Base-by-base conservation (phyloP, 2,888 invertebrate species). In the Drosophila meridiana region DNA sequence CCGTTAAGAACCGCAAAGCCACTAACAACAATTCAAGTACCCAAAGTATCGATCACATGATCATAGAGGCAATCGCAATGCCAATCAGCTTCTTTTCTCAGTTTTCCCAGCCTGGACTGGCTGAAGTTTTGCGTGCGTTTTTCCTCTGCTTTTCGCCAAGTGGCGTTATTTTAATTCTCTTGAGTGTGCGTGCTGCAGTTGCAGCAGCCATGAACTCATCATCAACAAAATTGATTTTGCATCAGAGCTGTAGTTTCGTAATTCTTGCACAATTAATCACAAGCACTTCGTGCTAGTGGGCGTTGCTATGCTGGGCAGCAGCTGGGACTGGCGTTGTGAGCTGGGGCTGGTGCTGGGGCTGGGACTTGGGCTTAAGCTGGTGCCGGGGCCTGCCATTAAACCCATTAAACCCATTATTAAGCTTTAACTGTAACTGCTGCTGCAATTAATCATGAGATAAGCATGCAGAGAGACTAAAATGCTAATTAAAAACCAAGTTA, bases 391-490 rank as follows among this genome's bases (percentile, higher is more conserved):
- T 57, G 67, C 63, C 55, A 66, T 63, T 69, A 57, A 73, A 45
- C 38, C 67, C 72, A 78, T 80, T 83, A 82, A 80, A 74, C 74
- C 82, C 80, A 87, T 89, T 84, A 87, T 87, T 87, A 89, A 76
- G 60, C 69, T 58, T 84, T 86, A 86, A 87, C 86, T 84, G 82
- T 87, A 80, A 84, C 76, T 81, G 85, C 82, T 65, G 73, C 68
- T 62, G 86, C 85, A 82, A 87, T 87, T 87, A 87, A 89, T 87
- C 79, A 87, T 80, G 82, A 73, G 89, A 89, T 88, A 86, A 88
- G 87, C 85, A 83, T 78, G 83, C 70, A 71, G n/a, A 65, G 63
- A 34, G 57, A 79, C 73, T 74, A 53, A 79, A 79, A 87, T 89
- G 89, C 85, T 87, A 87, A 86, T 89, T 89, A 89, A 89, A 88